Evolutionary conservation across 2,888 invertebrate species (phyloP).

Genomic region (Lasioglossum villosulum): DNA sequence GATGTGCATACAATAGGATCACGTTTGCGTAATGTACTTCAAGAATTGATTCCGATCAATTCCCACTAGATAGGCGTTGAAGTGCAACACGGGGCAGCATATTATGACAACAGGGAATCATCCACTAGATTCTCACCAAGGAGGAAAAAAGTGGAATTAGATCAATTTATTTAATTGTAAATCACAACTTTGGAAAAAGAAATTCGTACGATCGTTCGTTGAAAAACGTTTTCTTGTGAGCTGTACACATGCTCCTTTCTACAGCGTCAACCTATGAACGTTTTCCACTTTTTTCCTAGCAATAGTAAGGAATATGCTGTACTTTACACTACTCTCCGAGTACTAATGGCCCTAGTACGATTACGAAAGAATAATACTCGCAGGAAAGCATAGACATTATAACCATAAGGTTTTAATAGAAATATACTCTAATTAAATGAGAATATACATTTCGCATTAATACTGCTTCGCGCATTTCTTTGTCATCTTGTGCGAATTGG

Average conservation of each 20-base stretch:
- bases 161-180: neutral
- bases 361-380: slow-evolving; percentile 20
- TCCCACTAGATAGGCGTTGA: slow-evolving; percentile 69
- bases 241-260: neutral
- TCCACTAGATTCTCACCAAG: slow-evolving; percentile 9
- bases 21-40: slow-evolving; percentile 46
- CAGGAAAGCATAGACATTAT: slow-evolving; percentile 24
- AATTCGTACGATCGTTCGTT: neutral
- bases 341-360: slow-evolving; percentile 12
- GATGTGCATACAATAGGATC: slow-evolving; percentile 26
- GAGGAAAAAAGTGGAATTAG: slow-evolving; percentile 24
- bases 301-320: slow-evolving; percentile 12
- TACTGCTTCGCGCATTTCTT: slow-evolving; percentile 70
- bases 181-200: neutral
- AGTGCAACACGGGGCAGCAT: slow-evolving; percentile 66
- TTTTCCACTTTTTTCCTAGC: slow-evolving; percentile 25
- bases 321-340: slow-evolving; percentile 13
- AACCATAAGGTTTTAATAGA: slow-evolving; percentile 24
- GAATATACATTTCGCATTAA: slow-evolving; percentile 23
- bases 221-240: neutral
- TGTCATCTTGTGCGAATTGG: slow-evolving; percentile 71
- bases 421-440: slow-evolving; percentile 7
- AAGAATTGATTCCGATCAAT: slow-evolving; percentile 66
- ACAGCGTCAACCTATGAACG: neutral
- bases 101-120: slow-evolving; percentile 18